Base-by-base conservation (phyloP, 2,888 invertebrate genomes). In the Stenolophus ochropezus region DNA sequence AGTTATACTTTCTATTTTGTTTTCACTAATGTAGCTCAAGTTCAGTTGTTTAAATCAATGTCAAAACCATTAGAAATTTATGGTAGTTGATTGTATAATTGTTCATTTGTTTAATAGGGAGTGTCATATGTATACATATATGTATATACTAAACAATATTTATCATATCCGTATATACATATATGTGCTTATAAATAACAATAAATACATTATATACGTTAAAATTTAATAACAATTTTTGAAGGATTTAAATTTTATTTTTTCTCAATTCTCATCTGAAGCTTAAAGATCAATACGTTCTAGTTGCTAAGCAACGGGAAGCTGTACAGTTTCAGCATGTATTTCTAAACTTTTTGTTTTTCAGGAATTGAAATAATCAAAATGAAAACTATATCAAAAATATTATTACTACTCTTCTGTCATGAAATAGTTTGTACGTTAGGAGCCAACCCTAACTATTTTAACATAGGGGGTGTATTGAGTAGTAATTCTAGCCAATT, bases 391-490 rank as follows among this genome's bases (percentile, higher is more conserved):
- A 18, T 49, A 20, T 21, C 47, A 11, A 73, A 49, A 73, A 4
- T 73, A 14, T n/a, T 49, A 23, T 23, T 73, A 2, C 14, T 49
- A 20, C 18, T 73, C n/a, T 73, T 73, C 21, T 73, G 73, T n/a
- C 47, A 49, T 23, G 73, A 73, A 11, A 21, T 73, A 11, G 11
- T 65, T 23, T 58, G 65, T 71, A 21, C 53, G 4, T 71, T 51
- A 61, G 86, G 90, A 82, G 89, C 92, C 80, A 94, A 94, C 88
- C 94, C 94, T 21, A 92, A 92, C 11, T 93, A 93, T 85, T 97
- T 95, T 89, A 96, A 96, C 87, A 96, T 98, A 82, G 97, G 97
- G 18, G 97, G 97, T n/a, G 97, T 98, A 0, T 92, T 98, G 20
- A 96, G 96, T 83, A 95, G 94, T 89, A 94, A 94, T 85, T 94